These are phyloP conservation scores for Ecliptopera silaceata DNA, from an alignment of 2,888 invertebrate species.

Conservation along the genomic window DNA sequence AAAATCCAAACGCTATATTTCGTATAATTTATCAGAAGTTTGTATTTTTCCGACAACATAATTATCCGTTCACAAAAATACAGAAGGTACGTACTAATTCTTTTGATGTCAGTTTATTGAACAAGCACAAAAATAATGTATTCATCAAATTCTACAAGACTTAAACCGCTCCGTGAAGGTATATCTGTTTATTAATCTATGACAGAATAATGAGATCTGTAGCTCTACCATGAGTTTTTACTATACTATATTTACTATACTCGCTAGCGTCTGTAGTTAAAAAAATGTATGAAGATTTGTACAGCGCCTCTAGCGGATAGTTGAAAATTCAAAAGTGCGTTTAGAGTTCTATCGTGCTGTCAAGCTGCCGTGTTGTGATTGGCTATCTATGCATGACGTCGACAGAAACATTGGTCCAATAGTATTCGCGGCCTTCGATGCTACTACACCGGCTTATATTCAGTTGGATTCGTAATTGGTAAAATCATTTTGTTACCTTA, in stretches of 20 bases:
- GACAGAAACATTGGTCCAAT: constrained; percentile 47
- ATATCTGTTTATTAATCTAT: constrained; percentile 32
- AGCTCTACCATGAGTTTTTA: no score
- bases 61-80: constrained; percentile 25
- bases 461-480: constrained; percentile 37
- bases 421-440: constrained; percentile 48
- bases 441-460: constrained; percentile 34
- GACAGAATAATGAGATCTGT: constrained; percentile 38
- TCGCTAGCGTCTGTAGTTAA: no score
- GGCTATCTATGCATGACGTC: constrained; percentile 41
- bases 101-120: constrained; percentile 31
- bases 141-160: constrained; percentile 24
- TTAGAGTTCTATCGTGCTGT: constrained; percentile 37
- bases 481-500: background rate
- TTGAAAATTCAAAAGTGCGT: constrained; percentile 43
- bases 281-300: no score
- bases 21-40: constrained; percentile 6
- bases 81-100: constrained; percentile 21
- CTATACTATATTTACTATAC: no score
- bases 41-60: constrained; percentile 30
- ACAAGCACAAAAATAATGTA: constrained; percentile 26
- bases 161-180: constrained; percentile 21
- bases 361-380: constrained; percentile 41
- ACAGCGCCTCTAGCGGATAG: no score
- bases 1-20: background rate